phyloP scores from a whole-genome alignment of 1,140 invertebrate species.

The Lordiphosa clarofinis region DNA sequence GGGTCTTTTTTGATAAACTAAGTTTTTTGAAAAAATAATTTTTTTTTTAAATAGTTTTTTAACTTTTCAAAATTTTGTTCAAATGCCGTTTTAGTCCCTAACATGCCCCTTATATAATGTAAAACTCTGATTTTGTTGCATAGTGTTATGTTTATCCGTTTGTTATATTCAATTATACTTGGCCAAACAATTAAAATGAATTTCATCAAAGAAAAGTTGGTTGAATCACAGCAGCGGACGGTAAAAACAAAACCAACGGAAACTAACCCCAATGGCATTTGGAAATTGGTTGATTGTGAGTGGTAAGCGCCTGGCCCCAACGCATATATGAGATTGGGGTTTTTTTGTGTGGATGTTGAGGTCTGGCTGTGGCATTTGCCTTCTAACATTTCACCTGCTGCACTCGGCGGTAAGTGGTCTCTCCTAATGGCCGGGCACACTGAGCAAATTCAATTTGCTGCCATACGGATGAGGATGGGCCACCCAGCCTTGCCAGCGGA shows the following conservation, averaged over 20 bases:
- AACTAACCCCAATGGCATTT: conserved; percentile 8
- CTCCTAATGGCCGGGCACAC: conserved; percentile 13
- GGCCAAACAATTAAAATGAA: conserved; percentile 2
- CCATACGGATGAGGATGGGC: conserved; percentile 8
- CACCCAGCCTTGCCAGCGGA: conserved; percentile 36
- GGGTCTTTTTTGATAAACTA: too few species aligned
- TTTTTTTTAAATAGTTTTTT: too few species aligned
- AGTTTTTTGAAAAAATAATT: too few species aligned
- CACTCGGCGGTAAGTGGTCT: conserved; percentile 26
- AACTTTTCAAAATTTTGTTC: too few species aligned
- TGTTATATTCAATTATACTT: too few species aligned
- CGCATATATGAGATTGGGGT: conserved; percentile 30
- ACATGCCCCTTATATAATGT: too few species aligned
- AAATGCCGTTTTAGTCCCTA: too few species aligned
- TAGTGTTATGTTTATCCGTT: too few species aligned
- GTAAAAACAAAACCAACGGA: background rate
- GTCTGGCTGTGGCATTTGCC: conserved; percentile 1
- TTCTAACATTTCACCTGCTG: conserved; percentile 32
- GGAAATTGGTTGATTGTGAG: conserved; percentile 34
- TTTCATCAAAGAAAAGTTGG: conserved; percentile 8
- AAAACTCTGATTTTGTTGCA: too few species aligned
- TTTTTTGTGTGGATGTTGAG: conserved; percentile 5
- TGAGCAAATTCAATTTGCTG: conserved; percentile 57
- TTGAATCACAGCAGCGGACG: conserved; percentile 21
- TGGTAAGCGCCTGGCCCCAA: conserved; percentile 11